phyloP scores from a whole-genome alignment of 1,140 invertebrate species.

The Lordiphosa collinella region DNA sequence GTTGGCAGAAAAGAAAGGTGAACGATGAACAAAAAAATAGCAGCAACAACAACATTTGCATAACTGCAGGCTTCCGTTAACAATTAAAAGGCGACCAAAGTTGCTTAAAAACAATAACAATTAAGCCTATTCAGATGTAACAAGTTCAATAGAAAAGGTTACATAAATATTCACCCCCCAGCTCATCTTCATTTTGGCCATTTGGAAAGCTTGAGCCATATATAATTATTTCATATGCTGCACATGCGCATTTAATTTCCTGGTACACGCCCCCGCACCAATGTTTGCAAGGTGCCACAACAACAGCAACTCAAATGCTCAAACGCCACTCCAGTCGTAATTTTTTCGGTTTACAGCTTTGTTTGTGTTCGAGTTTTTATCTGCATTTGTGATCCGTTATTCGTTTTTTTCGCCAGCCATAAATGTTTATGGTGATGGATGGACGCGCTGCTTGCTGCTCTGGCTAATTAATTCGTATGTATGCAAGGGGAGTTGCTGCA shows the following conservation, averaged over 20 bases:
- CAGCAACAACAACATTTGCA: constrained; percentile 39
- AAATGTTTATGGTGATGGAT: constrained; percentile 45
- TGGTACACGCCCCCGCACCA: not conserved
- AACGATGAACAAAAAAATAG: constrained; percentile 22
- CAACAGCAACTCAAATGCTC: not conserved
- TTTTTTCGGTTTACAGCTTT: constrained; percentile 32
- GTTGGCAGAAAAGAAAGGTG: constrained; percentile 54
- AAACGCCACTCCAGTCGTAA: not conserved
- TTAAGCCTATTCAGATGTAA: constrained; percentile 14
- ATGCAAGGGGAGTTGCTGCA: not conserved
- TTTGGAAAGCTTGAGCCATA: not conserved
- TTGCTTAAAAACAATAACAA: constrained; percentile 22
- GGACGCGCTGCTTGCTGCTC: constrained; percentile 11
- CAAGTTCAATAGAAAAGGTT: constrained; percentile 53
- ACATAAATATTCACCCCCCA: not conserved
- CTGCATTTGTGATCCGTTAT: constrained; percentile 43
- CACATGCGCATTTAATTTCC: constrained; percentile 5
- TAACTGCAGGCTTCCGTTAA: constrained; percentile 59
- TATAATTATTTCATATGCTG: constrained; percentile 4
- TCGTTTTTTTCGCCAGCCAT: constrained; percentile 10
- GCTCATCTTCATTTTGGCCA: constrained; percentile 2
- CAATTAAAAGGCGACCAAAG: constrained; percentile 43
- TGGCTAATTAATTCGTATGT: constrained; percentile 31
- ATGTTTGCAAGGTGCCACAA: not conserved
- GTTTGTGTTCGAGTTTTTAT: constrained; percentile 29